Evolutionary conservation across 2,113 vertebrate species (phyloP).

Genomic region (Microtus richardsoni): DNA sequence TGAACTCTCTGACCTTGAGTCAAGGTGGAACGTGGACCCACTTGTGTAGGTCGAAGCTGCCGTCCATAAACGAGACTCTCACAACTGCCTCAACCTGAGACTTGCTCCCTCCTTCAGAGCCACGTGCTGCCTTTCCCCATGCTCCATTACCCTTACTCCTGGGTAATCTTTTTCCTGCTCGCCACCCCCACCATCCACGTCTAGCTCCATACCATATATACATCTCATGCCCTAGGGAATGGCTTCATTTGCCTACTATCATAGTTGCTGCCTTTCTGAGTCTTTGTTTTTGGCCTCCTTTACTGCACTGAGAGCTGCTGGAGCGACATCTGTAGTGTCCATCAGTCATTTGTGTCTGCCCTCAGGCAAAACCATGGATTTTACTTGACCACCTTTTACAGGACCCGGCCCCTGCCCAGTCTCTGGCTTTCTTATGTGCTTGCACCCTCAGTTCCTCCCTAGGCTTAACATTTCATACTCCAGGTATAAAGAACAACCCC

Average conservation of each 20-base stretch:
- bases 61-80: neutral
- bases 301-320: neutral
- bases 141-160: neutral
- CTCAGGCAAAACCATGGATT: neutral
- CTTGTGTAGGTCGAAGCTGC: too few relatives aligned
- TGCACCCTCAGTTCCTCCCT: neutral
- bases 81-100: neutral
- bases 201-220: neutral
- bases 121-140: neutral
- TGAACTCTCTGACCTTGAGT: too few relatives aligned
- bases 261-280: neutral
- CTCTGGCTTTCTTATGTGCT: neutral
- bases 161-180: neutral
- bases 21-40: accelerated
- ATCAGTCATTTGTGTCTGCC: neutral
- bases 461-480: neutral
- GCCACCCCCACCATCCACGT: neutral
- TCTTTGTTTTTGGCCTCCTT: neutral
- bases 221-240: neutral
- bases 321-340: neutral
- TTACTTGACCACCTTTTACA: neutral
- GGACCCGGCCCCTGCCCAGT: neutral
- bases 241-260: neutral
- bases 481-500: neutral
- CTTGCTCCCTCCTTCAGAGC: neutral